These are phyloP conservation scores for Morpho deidamia DNA, from an alignment of 2,888 invertebrate genomes.

Conservation along the genomic window DNA sequence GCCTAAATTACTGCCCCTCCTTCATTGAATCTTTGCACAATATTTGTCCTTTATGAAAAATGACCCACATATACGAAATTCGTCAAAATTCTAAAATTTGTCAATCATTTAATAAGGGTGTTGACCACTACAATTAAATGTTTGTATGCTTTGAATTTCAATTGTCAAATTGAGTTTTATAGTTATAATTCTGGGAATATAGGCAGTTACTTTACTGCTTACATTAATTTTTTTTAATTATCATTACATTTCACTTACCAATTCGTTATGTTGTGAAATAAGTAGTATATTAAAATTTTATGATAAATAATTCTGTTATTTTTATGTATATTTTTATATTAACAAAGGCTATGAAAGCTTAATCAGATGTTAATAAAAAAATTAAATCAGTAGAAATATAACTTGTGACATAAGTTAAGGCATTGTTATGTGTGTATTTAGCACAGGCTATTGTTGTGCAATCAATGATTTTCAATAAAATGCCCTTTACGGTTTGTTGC, in stretches of 20 bases:
- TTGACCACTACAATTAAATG: conserved; percentile 7
- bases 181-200: too few species aligned
- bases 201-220: too few species aligned
- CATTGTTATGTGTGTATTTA: conserved; percentile 58
- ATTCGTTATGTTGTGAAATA: too few species aligned
- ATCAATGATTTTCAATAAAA: conserved; percentile 73
- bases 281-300: background rate
- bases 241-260: too few species aligned
- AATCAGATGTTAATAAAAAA: background rate
- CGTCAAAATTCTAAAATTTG: conserved; percentile 19
- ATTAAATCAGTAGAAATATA: background rate
- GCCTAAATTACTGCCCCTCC: conserved; percentile 58
- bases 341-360: too few species aligned
- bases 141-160: background rate
- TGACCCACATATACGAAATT: conserved; percentile 26
- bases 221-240: too few species aligned
- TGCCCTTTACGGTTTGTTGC: conserved; percentile 55
- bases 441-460: conserved; percentile 66
- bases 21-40: conserved; percentile 42
- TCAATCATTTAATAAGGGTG: conserved; percentile 12
- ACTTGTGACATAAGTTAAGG: conserved; percentile 29
- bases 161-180: too few species aligned
- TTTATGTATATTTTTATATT: too few species aligned
- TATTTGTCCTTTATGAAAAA: conserved; percentile 31
- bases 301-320: background rate